A percentile compares a stretch with the other conserved stretches of the same genome.
Conservation (phyloP, 2,113 vertebrate genomes). For the Embiotoca jacksoni region DNA sequence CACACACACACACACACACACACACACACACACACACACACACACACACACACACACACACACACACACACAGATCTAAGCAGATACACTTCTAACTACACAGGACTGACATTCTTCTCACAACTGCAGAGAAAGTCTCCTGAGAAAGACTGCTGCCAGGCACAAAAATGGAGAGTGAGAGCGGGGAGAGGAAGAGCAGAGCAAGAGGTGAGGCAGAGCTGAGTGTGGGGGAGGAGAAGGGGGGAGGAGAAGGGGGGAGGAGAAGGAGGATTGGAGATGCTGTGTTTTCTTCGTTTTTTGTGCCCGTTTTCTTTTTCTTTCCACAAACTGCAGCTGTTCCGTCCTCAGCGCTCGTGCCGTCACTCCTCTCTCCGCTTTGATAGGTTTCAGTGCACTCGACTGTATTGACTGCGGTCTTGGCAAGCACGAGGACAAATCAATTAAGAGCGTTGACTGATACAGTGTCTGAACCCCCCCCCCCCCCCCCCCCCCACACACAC, state of each 20-base stretch:
- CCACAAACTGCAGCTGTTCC: conserved; percentile 45
- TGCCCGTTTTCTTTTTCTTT: conserved; percentile 38
- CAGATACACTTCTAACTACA: conserved; percentile 43
- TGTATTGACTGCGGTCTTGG: conserved; percentile 72
- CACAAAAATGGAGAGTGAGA: conserved; percentile 58
- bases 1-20: conserved; percentile 24
- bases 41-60: conserved; percentile 8
- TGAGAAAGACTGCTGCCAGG: conserved; percentile 76
- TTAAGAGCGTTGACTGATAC: conserved; percentile 74
- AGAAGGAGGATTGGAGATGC: conserved; percentile 37
- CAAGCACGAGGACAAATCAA: conserved; percentile 77
- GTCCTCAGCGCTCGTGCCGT: conserved; percentile 53
- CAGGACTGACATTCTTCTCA: conserved; percentile 74
- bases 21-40: conserved; percentile 14
- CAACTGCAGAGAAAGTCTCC: conserved; percentile 74
- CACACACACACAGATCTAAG: background rate
- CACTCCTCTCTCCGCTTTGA: conserved; percentile 57
- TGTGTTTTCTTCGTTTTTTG: conserved; percentile 20
- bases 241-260: background rate
- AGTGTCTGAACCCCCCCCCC: conserved; percentile 37
- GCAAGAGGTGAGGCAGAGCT: conserved; percentile 54
- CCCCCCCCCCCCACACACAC: background rate
- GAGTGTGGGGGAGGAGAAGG: conserved; percentile 11
- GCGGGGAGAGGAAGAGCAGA: conserved; percentile 35
- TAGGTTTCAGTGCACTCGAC: conserved; percentile 70